phyloP scores from a whole-genome alignment of 1,140 invertebrate species.

The Mylabris phalerata region DNA sequence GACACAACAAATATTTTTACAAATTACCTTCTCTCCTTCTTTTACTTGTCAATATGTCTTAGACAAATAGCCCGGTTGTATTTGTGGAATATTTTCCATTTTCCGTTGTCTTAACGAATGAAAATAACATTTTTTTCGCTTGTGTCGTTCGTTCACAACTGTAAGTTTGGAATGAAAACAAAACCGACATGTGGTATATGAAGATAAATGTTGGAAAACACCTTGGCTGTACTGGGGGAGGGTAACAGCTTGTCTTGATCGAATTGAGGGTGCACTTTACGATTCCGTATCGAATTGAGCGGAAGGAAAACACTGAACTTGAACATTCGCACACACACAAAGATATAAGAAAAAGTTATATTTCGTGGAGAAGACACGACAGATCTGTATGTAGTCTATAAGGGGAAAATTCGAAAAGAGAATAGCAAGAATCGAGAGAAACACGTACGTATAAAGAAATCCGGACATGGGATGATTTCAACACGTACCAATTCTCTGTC shows the following conservation, averaged over 20 bases:
- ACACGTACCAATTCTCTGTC: conserved; percentile 2
- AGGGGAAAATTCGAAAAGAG: too few species aligned
- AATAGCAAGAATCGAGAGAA: too few species aligned
- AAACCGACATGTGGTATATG: conserved; percentile 28
- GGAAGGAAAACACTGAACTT: conserved; percentile 20
- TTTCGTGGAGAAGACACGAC: neutral
- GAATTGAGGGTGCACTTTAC: conserved; percentile 26
- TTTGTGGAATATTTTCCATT: too few species aligned
- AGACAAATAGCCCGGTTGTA: too few species aligned
- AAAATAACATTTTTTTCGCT: too few species aligned
- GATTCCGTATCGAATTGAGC: conserved; percentile 22
- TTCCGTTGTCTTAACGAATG: too few species aligned
- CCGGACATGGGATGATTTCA: conserved; percentile 10
- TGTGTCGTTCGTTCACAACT: too few species aligned
- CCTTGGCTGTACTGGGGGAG: conserved; percentile 20
- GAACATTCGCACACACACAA: neutral
- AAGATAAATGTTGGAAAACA: conserved; percentile 32
- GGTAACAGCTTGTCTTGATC: conserved; percentile 29
- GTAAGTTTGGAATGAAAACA: conserved; percentile 14
- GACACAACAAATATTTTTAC: too few species aligned
- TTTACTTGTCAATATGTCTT: too few species aligned
- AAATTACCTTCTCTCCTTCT: too few species aligned
- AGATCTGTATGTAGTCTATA: too few species aligned
- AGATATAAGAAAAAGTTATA: conserved; percentile 2
- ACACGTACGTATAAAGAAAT: too few species aligned